Conservation (phyloP, 2,797 vertebrate species). For the Pantherophis alleghaniensis region DNA sequence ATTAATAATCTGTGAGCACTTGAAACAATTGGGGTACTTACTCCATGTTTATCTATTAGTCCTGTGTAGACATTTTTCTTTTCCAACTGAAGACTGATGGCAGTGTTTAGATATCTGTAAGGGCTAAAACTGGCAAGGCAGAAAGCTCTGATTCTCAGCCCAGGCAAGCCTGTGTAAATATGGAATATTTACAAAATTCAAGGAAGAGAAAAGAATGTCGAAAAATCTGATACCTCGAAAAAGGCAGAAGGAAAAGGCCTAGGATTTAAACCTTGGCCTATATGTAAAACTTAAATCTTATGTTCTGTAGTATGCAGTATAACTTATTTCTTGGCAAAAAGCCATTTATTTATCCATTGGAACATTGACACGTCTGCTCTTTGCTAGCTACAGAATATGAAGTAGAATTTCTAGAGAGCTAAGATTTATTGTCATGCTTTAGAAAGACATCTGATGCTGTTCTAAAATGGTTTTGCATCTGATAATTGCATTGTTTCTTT, state of each 20-base stretch:
- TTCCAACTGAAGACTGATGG: slow-evolving; percentile 29
- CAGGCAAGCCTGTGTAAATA: not conserved
- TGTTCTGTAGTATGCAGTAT: not conserved
- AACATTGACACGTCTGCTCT: not conserved
- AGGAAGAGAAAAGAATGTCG: not conserved
- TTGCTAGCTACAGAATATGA: not conserved
- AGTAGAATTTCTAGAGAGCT: not conserved
- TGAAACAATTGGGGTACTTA: not conserved
- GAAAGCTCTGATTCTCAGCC: not conserved
- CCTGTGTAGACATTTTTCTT: not conserved
- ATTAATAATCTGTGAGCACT: not conserved
- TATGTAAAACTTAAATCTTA: not conserved
- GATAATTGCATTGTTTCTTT: slow-evolving; percentile 45
- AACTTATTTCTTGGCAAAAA: not conserved
- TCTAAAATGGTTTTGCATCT: slow-evolving; percentile 14
- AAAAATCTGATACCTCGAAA: not conserved
- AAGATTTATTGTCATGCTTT: not conserved
- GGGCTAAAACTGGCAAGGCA: not conserved
- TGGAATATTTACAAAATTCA: not conserved
- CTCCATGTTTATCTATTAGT: not conserved
- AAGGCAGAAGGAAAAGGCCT: not conserved
- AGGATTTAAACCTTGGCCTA: not conserved
- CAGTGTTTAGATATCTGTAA: slow-evolving; percentile 13
- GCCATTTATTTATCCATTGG: not conserved
- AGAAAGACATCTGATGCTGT: not conserved